phyloP scores from a whole-genome alignment of 2,113 vertebrate species.

The Chaetura pelagica region DNA sequence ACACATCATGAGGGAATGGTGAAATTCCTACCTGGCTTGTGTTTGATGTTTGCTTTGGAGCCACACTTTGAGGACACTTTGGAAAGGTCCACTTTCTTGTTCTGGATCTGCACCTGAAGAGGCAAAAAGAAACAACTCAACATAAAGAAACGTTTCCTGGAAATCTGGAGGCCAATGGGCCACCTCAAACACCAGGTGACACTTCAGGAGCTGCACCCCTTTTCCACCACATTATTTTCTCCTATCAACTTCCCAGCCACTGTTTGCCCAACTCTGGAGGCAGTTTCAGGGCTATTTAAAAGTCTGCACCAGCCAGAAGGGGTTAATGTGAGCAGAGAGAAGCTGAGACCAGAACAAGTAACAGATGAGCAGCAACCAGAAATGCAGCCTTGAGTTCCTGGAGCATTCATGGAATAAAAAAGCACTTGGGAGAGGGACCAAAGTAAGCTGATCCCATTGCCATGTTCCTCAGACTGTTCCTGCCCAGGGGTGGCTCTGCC shows the following conservation, averaged over 20 bases:
- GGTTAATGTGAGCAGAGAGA: background rate
- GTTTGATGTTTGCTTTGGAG: slow-evolving; percentile 92
- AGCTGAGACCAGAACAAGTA: background rate
- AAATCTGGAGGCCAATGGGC: background rate
- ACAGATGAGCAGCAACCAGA: background rate
- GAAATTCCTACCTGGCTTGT: slow-evolving; percentile 87
- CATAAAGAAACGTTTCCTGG: background rate
- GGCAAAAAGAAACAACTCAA: background rate
- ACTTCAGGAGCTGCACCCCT: rapidly evolving
- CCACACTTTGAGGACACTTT: slow-evolving; percentile 96
- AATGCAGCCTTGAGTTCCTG: rapidly evolving
- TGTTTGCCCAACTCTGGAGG: rapidly evolving
- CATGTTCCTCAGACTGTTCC: rapidly evolving
- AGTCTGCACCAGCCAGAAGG: background rate
- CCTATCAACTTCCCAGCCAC: background rate
- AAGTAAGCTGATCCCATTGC: too few species aligned
- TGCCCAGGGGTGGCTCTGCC: background rate
- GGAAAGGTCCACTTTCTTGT: slow-evolving; percentile 93
- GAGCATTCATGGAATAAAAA: background rate
- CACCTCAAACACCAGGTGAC: background rate
- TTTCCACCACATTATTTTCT: rapidly evolving
- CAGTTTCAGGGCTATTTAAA: rapidly evolving
- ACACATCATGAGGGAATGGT: background rate
- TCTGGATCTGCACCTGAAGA: slow-evolving; percentile 91
- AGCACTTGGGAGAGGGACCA: background rate